Evolutionary conservation across 2,888 invertebrate species (phyloP), one percentile per base, ranked within the genome.

Genomic region (Apantesis nais): DNA sequence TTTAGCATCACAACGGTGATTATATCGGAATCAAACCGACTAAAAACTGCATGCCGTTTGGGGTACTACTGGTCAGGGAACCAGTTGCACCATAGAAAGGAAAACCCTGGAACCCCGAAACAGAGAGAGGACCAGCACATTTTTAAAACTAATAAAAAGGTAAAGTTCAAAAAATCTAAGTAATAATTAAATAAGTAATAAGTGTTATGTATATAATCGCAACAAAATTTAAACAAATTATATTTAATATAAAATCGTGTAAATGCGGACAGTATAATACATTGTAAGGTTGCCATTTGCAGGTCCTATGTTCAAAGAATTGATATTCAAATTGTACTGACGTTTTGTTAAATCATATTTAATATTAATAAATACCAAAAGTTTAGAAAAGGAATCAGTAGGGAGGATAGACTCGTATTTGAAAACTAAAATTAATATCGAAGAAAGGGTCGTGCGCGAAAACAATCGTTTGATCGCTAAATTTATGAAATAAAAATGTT

Each of bases 401-500:
- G 8, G 9, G 16, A 58, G 58, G 0, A 29, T 25, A 58, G 58
- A 58, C 14, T 58, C 29, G 29, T 29, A 62, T n/a, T 44, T 11
- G 29, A 22, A 29, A 44, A 22, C 44, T 65, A 65, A 65, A 52
- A 52, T 34, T 7, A n/a, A 52, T 48, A 65, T 31, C 52, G 16
- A 48, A 65, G 22, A 52, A 67, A 64, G 44, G 62, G 62, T 29
- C 68, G 64, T 25, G 62, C 52, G n/a, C 44, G 44, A 55, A 67
- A 39, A 72, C 70, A 71, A 72, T 74, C 65, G 70, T 72, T 77
- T 68, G 69, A 67, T 55, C 71, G 60, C 64, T 64, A 72, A 77
- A 76, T 70, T 72, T 75, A 79, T 81, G 76, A 71, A 72, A 74
- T 74, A 68, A 78, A 79, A 75, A 69, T 74, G 72, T 76, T 78